These are phyloP conservation scores for Drosophila lacteicornis DNA, from an alignment of 1,140 invertebrate species.

Conservation along the genomic window DNA sequence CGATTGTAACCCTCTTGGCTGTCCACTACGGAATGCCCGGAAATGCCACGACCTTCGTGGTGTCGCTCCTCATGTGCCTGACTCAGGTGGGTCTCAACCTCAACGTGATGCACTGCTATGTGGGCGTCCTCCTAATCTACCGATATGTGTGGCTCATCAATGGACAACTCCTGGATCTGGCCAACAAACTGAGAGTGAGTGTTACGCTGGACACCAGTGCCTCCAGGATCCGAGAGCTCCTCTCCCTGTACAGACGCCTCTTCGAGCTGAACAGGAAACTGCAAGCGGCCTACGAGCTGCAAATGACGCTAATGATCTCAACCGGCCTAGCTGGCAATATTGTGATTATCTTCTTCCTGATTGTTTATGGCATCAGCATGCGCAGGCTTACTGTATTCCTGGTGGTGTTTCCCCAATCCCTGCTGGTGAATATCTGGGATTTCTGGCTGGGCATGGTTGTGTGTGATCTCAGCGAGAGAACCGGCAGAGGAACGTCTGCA, in stretches of 20 bases:
- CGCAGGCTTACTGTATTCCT: background rate
- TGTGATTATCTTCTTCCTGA: conserved; percentile 32
- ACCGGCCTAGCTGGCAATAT: conserved; percentile 40
- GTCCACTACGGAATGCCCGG: conserved; percentile 9
- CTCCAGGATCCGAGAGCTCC: background rate
- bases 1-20: background rate
- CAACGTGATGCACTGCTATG: conserved; percentile 32
- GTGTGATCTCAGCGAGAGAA: conserved; percentile 40
- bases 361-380: conserved; percentile 38
- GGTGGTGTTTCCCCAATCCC: conserved; percentile 1
- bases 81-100: background rate
- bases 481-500: conserved; percentile 17
- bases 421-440: conserved; percentile 43
- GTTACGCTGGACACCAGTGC: background rate
- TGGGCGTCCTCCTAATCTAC: conserved; percentile 45
- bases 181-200: background rate
- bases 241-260: conserved; percentile 33
- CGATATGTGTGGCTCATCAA: conserved; percentile 53
- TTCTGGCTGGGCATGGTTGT: conserved; percentile 49
- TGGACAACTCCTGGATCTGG: conserved; percentile 18
- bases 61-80: background rate
- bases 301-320: conserved; percentile 15
- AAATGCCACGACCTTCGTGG: accelerated
- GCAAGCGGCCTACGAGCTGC: conserved; percentile 23
- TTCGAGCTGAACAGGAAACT: conserved; percentile 23